Evolutionary conservation across 2,888 invertebrate genomes (phyloP), one percentile per base, ranked within the genome.

Genomic region (Blomia tropicalis): DNA sequence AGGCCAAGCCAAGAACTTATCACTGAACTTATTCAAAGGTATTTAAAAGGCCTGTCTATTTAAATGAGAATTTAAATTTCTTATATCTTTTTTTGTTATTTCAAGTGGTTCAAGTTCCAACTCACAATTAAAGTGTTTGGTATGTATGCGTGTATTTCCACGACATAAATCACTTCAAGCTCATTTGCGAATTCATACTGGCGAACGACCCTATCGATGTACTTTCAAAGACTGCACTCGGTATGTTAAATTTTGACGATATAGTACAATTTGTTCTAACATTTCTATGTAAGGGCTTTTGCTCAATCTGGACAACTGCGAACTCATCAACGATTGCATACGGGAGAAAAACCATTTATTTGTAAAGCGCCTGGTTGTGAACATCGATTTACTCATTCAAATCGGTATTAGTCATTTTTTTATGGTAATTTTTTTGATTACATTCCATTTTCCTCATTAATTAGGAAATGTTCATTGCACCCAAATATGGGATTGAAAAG

Each of bases 291-390:
- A 7, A 79, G 82, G 70, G 81, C 82, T 25, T 85, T 84, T 70
- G 83, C 83, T 14, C 84, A 85, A 71, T 83, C 84, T 64, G 84
- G 85, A 0, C 85, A 85, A 69, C 72, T 85, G 41, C 83, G 84
- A 72, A 85, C 85, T 0, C 85, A 85, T 71, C 84, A 84, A 70
- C 75, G 85, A 66, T 74, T 84, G 1, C 85, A 85, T 70, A 84
- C 84, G 0, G 84, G 84, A 29, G 84, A 84, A 70, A 83, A 83
- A 69, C 84, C 84, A 2, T 85, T 84, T 71, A 73, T 81, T 29
- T 84, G 85, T 73, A 22, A 11, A 51, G 23, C 27, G 67, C 22
- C 67, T 74, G 75, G 77, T 58, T 85, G 85, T 72, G 75, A 76
- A 36, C 81, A 80, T 72, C 75, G 83, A 65, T 85, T 84, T 71